These are phyloP conservation scores for Microcebus griseorufus DNA, from an alignment of 2,113 vertebrate species.

Conservation along the genomic window DNA sequence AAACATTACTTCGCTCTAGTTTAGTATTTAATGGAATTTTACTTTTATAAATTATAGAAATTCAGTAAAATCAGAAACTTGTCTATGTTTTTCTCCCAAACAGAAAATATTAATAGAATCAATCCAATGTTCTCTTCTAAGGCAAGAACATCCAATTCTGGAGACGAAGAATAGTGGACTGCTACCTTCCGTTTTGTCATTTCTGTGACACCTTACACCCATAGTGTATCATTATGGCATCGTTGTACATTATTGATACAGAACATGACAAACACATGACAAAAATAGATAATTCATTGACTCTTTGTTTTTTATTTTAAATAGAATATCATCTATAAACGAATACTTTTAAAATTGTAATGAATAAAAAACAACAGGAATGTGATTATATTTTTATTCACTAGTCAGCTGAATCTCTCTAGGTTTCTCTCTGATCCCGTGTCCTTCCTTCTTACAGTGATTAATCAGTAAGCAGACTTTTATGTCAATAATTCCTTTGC, in stretches of 20 bases:
- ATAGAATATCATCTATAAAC: not conserved
- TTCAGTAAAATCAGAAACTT: not conserved
- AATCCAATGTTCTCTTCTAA: not conserved
- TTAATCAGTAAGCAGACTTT: not conserved
- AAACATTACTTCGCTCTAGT: not conserved
- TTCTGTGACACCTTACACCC: not conserved
- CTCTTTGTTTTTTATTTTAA: not conserved
- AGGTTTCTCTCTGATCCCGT: not conserved
- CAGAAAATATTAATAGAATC: slow-evolving; percentile 17
- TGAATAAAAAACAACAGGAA: not conserved
- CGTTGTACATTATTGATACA: not conserved
- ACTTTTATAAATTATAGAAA: not conserved
- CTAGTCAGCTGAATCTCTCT: not conserved
- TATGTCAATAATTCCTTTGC: not conserved
- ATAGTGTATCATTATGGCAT: not conserved
- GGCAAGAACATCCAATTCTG: not conserved
- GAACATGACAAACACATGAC: not conserved
- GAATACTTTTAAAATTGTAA: not conserved
- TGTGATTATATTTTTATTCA: not conserved
- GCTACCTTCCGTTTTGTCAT: not conserved
- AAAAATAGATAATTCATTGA: not conserved
- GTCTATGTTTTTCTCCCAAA: not conserved
- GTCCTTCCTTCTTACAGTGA: not conserved
- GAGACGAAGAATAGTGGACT: not conserved
- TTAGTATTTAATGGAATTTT: not conserved